A percentile compares a stretch with the other conserved stretches of the same genome.
Conservation (phyloP, 2,888 invertebrate species). For the Neocrepidodera transversa region DNA sequence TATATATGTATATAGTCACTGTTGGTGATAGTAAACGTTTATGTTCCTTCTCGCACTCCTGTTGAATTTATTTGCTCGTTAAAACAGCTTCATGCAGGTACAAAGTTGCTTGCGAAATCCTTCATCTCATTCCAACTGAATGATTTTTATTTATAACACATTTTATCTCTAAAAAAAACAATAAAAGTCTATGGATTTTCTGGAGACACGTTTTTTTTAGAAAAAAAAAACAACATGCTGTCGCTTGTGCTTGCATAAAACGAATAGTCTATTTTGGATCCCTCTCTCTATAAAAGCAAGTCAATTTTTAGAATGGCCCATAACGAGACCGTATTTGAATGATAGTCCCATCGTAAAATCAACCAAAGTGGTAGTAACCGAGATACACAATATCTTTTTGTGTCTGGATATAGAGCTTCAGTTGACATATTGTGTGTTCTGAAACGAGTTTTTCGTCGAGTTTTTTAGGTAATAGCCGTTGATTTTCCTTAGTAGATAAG, state of each 20-base stretch:
- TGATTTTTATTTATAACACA: too few relatives aligned
- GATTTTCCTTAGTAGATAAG: not conserved
- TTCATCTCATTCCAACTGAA: too few relatives aligned
- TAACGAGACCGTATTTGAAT: conserved; percentile 45
- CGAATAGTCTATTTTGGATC: conserved; percentile 15
- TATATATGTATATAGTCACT: conserved; percentile 24
- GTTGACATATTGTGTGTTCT: conserved; percentile 5
- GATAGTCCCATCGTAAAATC: conserved; percentile 40
- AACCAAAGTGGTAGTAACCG: conserved; percentile 35
- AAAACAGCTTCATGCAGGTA: conserved; percentile 7
- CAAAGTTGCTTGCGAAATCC: conserved; percentile 3
- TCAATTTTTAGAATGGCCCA: conserved; percentile 51
- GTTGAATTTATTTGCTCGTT: conserved; percentile 8
- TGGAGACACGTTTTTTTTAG: too few relatives aligned
- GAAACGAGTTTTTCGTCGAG: conserved; percentile 1
- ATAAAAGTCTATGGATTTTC: too few relatives aligned
- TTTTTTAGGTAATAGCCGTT: conserved; percentile 6
- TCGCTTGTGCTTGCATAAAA: conserved; percentile 7
- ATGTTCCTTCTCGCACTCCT: conserved; percentile 9
- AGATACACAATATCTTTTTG: conserved; percentile 28
- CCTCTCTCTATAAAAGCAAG: conserved; percentile 41
- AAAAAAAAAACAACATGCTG: too few relatives aligned
- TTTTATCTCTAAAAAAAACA: too few relatives aligned
- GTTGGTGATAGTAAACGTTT: conserved; percentile 22
- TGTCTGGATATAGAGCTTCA: conserved; percentile 4